Base-by-base conservation (phyloP, 2,797 vertebrate species). In the Ibycter americanus region DNA sequence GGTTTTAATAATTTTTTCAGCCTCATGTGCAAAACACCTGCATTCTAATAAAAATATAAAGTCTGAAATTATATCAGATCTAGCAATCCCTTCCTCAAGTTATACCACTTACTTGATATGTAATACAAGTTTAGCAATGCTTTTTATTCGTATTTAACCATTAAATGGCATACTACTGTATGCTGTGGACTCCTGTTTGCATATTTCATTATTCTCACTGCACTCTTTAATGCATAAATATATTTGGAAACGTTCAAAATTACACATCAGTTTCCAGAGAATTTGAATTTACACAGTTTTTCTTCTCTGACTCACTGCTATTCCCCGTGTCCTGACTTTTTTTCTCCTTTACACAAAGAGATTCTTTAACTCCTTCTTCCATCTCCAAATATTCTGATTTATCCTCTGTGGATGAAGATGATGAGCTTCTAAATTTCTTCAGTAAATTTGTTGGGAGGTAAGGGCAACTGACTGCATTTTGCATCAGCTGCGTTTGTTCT, bases 351-450 rank as follows among this genome's bases (percentile, higher is more conserved):
- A 98, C 98, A 97, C 99, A 99, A 16, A 99, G 98, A 79, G 99
- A 99, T 96, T 99, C 99, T 90, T 99, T 99, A 87, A 99, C 99
- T 81, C 99, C 99, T 97, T 99, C 99, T 97, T 99, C 99, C 99
- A 99, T 99, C 97, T 99, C 99, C 98, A 99, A 98, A 91, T 99
- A 99, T 87, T 99, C 99, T 72, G 99, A 99, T 97, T 99, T 99
- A 97, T 99, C 99, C 54, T 99, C 99, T 78, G 99, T 96, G 90
- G 99, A 99, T 44, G 99, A 99, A 63, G 99, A 99, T 7, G 99
- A 98, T 0, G 99, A 99, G 65, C 99, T 99, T 96, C 98, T 99
- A 93, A 99, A 99, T 97, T 99, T 99, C 98, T 99, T 98, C 85
- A 99, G 97, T 89, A 99, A 98, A 98, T 99, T 99, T 76, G 98